Evolutionary conservation across 2,113 vertebrate genomes (phyloP).

Genomic region (Atractosteus spatula): DNA sequence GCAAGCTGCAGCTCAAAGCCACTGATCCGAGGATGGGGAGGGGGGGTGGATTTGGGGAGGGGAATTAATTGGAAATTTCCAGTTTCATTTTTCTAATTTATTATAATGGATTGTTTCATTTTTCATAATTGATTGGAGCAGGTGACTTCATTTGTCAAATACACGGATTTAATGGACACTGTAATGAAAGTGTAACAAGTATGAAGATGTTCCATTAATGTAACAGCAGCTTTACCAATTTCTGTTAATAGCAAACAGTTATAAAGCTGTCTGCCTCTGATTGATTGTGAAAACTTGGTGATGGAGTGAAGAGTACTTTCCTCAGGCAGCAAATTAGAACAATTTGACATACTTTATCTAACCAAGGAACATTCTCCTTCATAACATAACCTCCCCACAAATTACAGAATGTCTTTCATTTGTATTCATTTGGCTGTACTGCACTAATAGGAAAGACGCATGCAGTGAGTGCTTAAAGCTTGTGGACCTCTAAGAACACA

Average conservation of each 20-base stretch:
- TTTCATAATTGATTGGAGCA: slow-evolving; percentile 63
- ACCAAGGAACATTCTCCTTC: slow-evolving; percentile 14
- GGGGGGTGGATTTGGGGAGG: background rate
- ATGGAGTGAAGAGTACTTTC: slow-evolving; percentile 29
- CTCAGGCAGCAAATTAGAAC: slow-evolving; percentile 43
- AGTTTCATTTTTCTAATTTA: slow-evolving; percentile 57
- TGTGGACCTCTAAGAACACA: background rate
- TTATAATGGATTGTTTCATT: slow-evolving; percentile 48
- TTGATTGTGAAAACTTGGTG: slow-evolving; percentile 45
- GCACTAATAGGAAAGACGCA: background rate
- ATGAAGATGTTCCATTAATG: slow-evolving; percentile 67
- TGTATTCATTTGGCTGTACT: background rate
- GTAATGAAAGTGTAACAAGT: slow-evolving; percentile 63
- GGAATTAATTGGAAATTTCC: slow-evolving; percentile 44
- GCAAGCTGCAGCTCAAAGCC: slow-evolving; percentile 40
- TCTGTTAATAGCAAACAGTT: slow-evolving; percentile 36
- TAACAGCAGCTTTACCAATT: slow-evolving; percentile 52
- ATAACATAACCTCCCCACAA: slow-evolving; percentile 12
- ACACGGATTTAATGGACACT: slow-evolving; percentile 58
- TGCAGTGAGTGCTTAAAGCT: background rate
- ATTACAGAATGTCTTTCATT: slow-evolving; percentile 10
- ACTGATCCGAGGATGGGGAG: slow-evolving; percentile 13
- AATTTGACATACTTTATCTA: slow-evolving; percentile 16
- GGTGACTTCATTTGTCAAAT: slow-evolving; percentile 61
- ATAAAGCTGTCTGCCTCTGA: slow-evolving; percentile 40